Percentiles rank a stretch among this genome's conserved stretches.
Conservation (phyloP, 2,797 vertebrate species). For the Huso huso region DNA sequence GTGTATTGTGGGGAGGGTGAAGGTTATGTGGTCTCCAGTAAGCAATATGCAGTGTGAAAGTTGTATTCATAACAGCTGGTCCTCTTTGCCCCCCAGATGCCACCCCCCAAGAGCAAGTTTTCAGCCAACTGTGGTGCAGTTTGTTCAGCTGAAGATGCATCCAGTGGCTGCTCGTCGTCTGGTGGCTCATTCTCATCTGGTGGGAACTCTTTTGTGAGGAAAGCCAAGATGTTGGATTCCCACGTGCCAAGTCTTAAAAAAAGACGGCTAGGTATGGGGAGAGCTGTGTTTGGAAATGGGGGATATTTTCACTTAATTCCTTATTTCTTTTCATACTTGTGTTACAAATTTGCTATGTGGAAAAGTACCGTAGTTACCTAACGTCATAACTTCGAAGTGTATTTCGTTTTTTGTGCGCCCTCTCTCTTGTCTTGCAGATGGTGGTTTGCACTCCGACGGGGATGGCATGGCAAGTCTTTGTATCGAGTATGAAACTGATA, state of each 20-base stretch:
- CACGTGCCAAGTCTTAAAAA: conserved; percentile 83
- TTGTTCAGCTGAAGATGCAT: conserved; percentile 1
- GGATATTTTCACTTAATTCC: not conserved
- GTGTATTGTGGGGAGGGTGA: too few relatives aligned
- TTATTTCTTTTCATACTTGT: too few relatives aligned
- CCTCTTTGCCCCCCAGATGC: conserved; percentile 56
- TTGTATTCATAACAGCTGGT: too few relatives aligned
- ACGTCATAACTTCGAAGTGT: not conserved
- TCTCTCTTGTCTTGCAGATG: conserved; percentile 24
- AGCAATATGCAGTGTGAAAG: too few relatives aligned
- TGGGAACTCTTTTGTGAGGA: conserved; percentile 28
- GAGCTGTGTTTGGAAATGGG: not conserved
- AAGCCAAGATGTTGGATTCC: conserved; percentile 74
- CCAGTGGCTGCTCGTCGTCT: conserved; percentile 16
- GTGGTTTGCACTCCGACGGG: conserved; percentile 15
- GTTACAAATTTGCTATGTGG: too few relatives aligned
- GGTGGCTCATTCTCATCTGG: not conserved
- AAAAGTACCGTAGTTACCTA: too few relatives aligned
- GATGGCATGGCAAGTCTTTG: conserved; percentile 58
- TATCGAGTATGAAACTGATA: conserved; percentile 65
- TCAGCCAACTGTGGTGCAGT: not conserved
- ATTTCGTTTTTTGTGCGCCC: not conserved
- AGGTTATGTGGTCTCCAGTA: too few relatives aligned
- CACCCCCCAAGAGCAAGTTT: conserved; percentile 40
- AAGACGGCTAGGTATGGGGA: conserved; percentile 50